Base-by-base conservation (phyloP, 2,888 invertebrate genomes). In the Unio pictorum region DNA sequence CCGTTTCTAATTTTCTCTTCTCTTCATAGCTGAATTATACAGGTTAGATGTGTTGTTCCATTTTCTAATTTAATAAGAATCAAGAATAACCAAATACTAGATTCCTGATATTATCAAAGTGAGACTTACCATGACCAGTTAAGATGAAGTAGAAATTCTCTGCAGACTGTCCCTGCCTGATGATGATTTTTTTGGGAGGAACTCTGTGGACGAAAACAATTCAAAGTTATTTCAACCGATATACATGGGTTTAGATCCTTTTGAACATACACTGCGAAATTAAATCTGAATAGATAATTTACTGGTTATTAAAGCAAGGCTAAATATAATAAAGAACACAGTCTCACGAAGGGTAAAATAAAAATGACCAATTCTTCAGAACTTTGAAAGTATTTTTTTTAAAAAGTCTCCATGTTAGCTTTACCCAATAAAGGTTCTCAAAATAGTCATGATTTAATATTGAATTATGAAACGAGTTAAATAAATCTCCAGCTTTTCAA, bases 141-240 rank as follows among this genome's bases (percentile, higher is more conserved):
- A 89, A 72, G 59, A 89, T 86, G 71, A 89, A 88, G 76, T 89
- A 89, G 72, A 89, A 89, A 72, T 89, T 89, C 70, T 89, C 89
- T 1, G 89, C 88, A 66, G 80, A 80, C 70, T 89, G 89, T 18
- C 89, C 89, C 67, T 89, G 88, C 34, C 89, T 81, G 34, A 89
- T 89, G n/a, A 89, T 89, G 7, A 89, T 84, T 64, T 89, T 67
- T 60, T 83, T 86, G 15, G 85, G 83, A 3, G 87, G 83, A 5
- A 88, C 85, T 26, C 88, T 88, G 73, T 30, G 23, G 20, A 45
- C 6, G 5, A n/a, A 54, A 54, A 54, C 34, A n/a, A 17, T 20
- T 30, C 20, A 20, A 65, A 57, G n/a, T 11, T 28, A 26, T 8
- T 56, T 18, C 8, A 3, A 58, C 1, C 7, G 58, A 58, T 26